Conservation (phyloP, 2,113 vertebrate genomes). For the Micromys minutus region DNA sequence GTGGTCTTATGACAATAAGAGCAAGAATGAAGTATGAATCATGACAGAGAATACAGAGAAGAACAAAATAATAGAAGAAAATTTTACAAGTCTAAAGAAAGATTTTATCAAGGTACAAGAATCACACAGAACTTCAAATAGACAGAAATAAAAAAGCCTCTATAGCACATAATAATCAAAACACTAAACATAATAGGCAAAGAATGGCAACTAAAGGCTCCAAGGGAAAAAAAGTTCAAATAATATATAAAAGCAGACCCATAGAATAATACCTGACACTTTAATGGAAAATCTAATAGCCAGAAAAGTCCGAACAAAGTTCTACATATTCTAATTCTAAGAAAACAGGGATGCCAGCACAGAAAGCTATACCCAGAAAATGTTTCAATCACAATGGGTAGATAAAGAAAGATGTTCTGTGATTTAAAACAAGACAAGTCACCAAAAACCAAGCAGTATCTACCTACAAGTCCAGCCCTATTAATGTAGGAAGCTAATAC, state of each 20-base stretch:
- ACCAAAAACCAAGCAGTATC: background rate
- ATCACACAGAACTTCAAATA: background rate
- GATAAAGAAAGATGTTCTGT: background rate
- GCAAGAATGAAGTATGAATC: background rate
- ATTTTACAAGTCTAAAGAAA: background rate
- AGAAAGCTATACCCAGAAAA: background rate
- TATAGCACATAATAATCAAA: background rate
- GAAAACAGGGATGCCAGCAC: background rate
- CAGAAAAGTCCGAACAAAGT: background rate
- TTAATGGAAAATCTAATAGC: background rate
- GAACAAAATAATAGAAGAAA: background rate
- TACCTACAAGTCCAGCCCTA: background rate
- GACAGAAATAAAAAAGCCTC: background rate
- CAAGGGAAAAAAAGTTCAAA: background rate
- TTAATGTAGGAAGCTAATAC: background rate
- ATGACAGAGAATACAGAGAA: background rate
- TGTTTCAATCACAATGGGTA: background rate
- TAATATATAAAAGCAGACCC: background rate
- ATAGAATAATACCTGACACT: background rate
- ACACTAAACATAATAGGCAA: background rate
- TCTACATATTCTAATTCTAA: background rate
- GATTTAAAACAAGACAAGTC: background rate
- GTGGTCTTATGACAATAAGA: background rate
- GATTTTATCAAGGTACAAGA: background rate
- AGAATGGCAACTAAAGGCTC: background rate